Percentiles rank a stretch among this genome's conserved stretches.
Evolutionary conservation across 2,797 vertebrate genomes (phyloP).

Genomic region (Sebastes paucispinis): DNA sequence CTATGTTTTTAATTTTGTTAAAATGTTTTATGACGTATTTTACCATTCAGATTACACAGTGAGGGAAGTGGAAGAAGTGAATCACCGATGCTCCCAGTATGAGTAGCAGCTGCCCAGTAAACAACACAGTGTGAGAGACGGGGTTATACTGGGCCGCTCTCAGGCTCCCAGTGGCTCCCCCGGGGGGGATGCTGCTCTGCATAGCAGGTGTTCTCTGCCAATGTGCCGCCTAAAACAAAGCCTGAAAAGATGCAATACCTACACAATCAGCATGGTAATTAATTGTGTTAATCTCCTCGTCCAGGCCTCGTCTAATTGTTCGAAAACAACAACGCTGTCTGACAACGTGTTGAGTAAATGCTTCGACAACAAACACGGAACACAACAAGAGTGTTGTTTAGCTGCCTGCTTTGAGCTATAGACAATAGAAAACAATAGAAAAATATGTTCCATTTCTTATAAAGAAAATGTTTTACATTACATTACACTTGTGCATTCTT

Average conservation of each 20-base stretch:
- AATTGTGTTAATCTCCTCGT: slow-evolving; percentile 34
- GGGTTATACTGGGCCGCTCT: background rate
- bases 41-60: background rate
- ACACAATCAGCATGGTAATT: slow-evolving; percentile 33
- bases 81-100: background rate
- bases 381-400: background rate
- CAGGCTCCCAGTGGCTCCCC: background rate
- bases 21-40: background rate
- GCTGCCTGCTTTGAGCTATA: background rate
- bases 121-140: background rate
- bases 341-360: slow-evolving; percentile 25
- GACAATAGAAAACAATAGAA: background rate
- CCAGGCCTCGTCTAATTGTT: slow-evolving; percentile 25
- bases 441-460: background rate
- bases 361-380: background rate
- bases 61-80: background rate
- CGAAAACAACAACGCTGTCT: slow-evolving; percentile 10
- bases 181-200: background rate
- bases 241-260: slow-evolving; percentile 14
- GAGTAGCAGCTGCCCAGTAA: background rate
- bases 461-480: background rate
- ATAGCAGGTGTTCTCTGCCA: slow-evolving; percentile 24
- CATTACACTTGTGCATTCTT: background rate
- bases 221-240: slow-evolving; percentile 31
- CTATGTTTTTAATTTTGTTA: background rate